These are phyloP conservation scores for Nannobrachium achirus DNA, from an alignment of 2,113 vertebrate genomes.

Conservation along the genomic window DNA sequence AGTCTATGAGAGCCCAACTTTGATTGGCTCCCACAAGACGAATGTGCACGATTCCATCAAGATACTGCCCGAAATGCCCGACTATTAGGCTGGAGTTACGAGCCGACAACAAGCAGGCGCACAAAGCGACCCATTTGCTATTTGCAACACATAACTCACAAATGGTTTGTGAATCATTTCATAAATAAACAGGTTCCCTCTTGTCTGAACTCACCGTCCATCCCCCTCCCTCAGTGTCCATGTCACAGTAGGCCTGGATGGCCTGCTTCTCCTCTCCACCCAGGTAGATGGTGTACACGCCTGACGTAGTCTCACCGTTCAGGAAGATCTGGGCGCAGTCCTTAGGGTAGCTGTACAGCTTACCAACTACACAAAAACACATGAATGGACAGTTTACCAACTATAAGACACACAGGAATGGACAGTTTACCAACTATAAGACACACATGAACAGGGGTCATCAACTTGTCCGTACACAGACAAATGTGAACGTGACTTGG, in stretches of 20 bases:
- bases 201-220: constrained; percentile 94
- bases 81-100: no score
- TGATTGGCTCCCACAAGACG: no score
- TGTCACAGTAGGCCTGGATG: constrained; percentile 92
- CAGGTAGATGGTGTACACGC: constrained; percentile 88
- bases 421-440: constrained; percentile 21
- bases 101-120: no score
- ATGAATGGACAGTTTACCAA: not conserved
- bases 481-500: no score
- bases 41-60: no score
- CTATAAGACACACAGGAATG: not conserved
- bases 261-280: constrained; percentile 85
- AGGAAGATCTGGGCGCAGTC: constrained; percentile 92
- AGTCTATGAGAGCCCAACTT: no score
- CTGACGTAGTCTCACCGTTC: constrained; percentile 88
- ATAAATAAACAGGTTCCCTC: no score
- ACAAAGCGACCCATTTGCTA: no score
- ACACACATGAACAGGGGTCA: no score
- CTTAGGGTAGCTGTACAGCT: constrained; percentile 82
- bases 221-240: constrained; percentile 91
- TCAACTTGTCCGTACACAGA: no score
- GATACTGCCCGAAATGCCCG: no score
- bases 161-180: not conserved
- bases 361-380: constrained; percentile 77
- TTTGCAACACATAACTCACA: no score